A percentile compares a stretch with the other conserved stretches of the same genome.
Evolutionary conservation across 2,888 invertebrate genomes (phyloP).

Genomic region (Leptura quadrifasciata): DNA sequence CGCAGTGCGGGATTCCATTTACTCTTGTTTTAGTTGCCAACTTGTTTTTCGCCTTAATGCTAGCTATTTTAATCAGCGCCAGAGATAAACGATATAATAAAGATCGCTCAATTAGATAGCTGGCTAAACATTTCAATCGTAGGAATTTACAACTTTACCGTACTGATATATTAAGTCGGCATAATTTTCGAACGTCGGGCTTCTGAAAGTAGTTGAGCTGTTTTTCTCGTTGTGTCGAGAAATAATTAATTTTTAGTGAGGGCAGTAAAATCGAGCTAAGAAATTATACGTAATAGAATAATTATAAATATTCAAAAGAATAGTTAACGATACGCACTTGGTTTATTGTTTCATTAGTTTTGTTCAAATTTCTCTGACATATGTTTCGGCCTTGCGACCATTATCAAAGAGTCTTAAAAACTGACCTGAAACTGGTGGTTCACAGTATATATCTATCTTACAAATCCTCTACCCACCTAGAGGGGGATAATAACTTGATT

Average conservation of each 20-base stretch:
- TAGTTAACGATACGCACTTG: too few species aligned
- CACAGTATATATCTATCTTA: too few species aligned
- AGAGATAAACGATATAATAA: conserved; percentile 24
- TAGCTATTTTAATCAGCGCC: conserved; percentile 22
- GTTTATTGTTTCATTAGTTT: too few species aligned
- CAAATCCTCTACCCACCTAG: too few species aligned
- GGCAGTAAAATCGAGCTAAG: not conserved
- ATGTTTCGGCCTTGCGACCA: too few species aligned
- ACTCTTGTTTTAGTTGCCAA: conserved; percentile 48
- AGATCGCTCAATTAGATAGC: conserved; percentile 24
- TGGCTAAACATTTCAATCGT: conserved; percentile 19
- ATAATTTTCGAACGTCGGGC: not conserved
- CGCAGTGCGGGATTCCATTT: conserved; percentile 48
- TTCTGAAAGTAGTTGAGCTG: not conserved
- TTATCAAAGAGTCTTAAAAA: too few species aligned
- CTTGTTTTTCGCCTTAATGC: conserved; percentile 42
- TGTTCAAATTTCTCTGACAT: too few species aligned
- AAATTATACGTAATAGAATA: too few species aligned
- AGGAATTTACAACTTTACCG: conserved; percentile 19
- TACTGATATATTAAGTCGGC: not conserved
- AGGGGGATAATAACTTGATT: too few species aligned
- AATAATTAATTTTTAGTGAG: not conserved
- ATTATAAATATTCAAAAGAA: too few species aligned
- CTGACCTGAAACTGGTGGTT: too few species aligned
- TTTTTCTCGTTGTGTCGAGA: not conserved